These are phyloP conservation scores for Synchiropus splendidus DNA, from an alignment of 2,113 vertebrate genomes.

Conservation along the genomic window DNA sequence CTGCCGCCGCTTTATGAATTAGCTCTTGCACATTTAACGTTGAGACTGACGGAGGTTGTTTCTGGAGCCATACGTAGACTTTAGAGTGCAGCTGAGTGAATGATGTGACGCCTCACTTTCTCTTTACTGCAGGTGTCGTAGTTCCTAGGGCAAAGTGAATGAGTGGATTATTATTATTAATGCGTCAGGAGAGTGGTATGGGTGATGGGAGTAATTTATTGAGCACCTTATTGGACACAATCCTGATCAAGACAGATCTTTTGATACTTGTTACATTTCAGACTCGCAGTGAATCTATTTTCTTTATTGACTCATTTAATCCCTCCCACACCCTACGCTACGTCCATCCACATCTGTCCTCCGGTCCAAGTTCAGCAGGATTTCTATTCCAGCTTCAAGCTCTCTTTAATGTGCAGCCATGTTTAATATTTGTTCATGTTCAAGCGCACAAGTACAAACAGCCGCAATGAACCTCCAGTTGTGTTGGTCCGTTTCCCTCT, in stretches of 20 bases:
- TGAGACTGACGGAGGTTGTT: neutral
- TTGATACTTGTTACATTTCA: no score
- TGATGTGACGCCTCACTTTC: neutral
- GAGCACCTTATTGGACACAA: slow-evolving; percentile 37
- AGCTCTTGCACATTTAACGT: neutral
- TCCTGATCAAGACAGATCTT: neutral
- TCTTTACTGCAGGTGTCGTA: neutral
- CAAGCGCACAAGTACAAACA: no score
- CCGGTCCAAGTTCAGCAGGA: no score
- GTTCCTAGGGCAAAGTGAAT: neutral
- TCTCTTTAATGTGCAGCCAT: no score
- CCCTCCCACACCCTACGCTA: no score
- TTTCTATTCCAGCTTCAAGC: no score
- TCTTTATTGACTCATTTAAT: no score
- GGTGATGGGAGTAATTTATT: slow-evolving; percentile 20
- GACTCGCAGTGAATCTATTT: no score
- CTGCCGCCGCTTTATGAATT: slow-evolving; percentile 83
- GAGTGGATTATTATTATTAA: neutral
- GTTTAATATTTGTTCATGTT: no score
- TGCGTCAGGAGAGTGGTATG: slow-evolving; percentile 9
- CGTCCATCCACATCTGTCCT: no score
- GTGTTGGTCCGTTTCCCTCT: no score
- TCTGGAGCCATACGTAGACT: neutral
- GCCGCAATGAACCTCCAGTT: no score
- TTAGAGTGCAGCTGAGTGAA: neutral